These are phyloP conservation scores for Smutsia temminckii DNA, from an alignment of 2,797 vertebrate genomes.

Conservation along the genomic window DNA sequence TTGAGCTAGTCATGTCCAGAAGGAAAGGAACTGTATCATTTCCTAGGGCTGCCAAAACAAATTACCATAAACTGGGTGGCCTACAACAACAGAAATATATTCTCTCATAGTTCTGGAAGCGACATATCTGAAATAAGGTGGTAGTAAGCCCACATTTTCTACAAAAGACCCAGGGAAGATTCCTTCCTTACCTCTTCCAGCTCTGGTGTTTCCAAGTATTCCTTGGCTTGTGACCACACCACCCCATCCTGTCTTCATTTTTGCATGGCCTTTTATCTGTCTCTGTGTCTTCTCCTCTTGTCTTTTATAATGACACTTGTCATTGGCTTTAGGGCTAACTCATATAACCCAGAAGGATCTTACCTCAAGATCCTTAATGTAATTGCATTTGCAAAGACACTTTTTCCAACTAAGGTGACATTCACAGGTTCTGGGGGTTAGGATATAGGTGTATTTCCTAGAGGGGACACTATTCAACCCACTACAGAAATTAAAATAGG, in stretches of 20 bases:
- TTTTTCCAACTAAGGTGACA: not conserved
- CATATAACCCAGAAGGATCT: not conserved
- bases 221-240: not conserved
- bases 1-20: not conserved
- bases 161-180: not conserved
- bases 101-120: not conserved
- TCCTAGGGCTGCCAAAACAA: not conserved
- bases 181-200: not conserved
- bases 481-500: not conserved
- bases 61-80: not conserved
- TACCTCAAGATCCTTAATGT: not conserved
- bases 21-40: not conserved
- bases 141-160: rapidly evolving
- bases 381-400: not conserved
- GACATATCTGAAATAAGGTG: not conserved
- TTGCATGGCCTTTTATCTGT: not conserved
- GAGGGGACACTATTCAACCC: not conserved
- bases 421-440: not conserved
- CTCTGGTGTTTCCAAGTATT: not conserved
- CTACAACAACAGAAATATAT: not conserved
- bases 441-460: not conserved
- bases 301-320: not conserved
- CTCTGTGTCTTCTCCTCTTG: not conserved
- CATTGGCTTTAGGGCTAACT: not conserved
- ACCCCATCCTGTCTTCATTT: not conserved